A percentile compares a stretch with the other conserved stretches of the same genome.
These are phyloP conservation scores for Anaspis maculata DNA, from an alignment of 2,888 invertebrate genomes.

Conservation along the genomic window DNA sequence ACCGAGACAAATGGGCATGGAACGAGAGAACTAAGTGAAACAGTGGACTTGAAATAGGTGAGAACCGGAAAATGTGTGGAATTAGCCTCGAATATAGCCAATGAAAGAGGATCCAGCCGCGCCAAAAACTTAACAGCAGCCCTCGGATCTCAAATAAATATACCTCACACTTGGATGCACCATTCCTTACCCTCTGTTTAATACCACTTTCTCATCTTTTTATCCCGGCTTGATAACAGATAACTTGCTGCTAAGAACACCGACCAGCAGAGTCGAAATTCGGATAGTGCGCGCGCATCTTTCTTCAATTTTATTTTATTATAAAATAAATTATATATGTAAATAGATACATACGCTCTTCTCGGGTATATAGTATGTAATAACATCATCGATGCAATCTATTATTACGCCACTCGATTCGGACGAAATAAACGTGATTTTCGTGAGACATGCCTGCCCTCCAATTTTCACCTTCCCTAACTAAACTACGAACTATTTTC, in stretches of 20 bases:
- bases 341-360: no score
- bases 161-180: slow-evolving; percentile 23
- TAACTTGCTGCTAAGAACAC: slow-evolving; percentile 17
- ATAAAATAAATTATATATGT: no score
- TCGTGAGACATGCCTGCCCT: no score
- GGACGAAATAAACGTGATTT: no score
- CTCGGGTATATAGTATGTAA: no score
- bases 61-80: slow-evolving; percentile 28
- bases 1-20: slow-evolving; percentile 26
- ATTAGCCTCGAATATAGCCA: slow-evolving; percentile 21
- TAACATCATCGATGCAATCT: no score
- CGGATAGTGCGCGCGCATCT: slow-evolving; percentile 1
- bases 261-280: slow-evolving; percentile 1
- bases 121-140: slow-evolving; percentile 20
- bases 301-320: slow-evolving; percentile 8
- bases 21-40: slow-evolving; percentile 23
- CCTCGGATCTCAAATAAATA: slow-evolving; percentile 27
- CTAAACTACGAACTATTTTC: no score
- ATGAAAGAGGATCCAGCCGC: slow-evolving; percentile 20
- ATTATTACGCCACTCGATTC: no score
- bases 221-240: slow-evolving; percentile 20
- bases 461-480: no score
- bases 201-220: slow-evolving; percentile 25
- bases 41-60: slow-evolving; percentile 32
- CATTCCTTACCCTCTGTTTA: slow-evolving; percentile 23